Percentiles rank a stretch among this genome's conserved stretches.
Conservation (phyloP, 2,113 vertebrate genomes). For the Gadus macrocephalus region DNA sequence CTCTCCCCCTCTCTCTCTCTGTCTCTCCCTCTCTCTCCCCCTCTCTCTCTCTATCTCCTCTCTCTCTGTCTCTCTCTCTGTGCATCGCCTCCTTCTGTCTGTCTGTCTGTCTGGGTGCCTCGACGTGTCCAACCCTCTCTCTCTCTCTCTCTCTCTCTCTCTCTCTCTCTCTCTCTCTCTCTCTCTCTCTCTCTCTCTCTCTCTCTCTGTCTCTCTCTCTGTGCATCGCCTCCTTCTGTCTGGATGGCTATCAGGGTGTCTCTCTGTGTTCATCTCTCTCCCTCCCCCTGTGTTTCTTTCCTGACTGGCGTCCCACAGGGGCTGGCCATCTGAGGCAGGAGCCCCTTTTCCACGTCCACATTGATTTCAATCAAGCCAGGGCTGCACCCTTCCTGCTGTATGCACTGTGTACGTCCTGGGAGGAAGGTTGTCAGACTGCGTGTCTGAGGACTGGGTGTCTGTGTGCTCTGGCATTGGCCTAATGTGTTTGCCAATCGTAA, state of each 20-base stretch:
- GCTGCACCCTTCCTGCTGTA: too few relatives aligned
- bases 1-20: too few relatives aligned
- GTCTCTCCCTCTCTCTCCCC: too few relatives aligned
- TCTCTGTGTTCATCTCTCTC: neutral
- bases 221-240: neutral
- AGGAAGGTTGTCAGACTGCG: too few relatives aligned
- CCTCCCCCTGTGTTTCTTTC: neutral
- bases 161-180: neutral
- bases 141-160: neutral
- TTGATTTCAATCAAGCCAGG: constrained; percentile 5
- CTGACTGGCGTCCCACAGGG: neutral
- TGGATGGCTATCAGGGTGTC: too few relatives aligned
- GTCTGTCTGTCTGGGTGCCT: too few relatives aligned
- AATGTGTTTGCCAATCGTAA: too few relatives aligned
- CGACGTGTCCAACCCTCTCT: neutral
- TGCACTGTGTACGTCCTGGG: too few relatives aligned
- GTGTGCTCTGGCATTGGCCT: neutral
- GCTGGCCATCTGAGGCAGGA: constrained; percentile 10
- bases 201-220: neutral
- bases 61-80: too few relatives aligned
- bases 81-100: too few relatives aligned
- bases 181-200: neutral
- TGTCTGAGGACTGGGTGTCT: too few relatives aligned
- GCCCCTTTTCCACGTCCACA: constrained; percentile 7
- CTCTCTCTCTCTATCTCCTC: too few relatives aligned